Conservation (phyloP, 2,797 vertebrate species). For the Pagetopsis macropterus region DNA sequence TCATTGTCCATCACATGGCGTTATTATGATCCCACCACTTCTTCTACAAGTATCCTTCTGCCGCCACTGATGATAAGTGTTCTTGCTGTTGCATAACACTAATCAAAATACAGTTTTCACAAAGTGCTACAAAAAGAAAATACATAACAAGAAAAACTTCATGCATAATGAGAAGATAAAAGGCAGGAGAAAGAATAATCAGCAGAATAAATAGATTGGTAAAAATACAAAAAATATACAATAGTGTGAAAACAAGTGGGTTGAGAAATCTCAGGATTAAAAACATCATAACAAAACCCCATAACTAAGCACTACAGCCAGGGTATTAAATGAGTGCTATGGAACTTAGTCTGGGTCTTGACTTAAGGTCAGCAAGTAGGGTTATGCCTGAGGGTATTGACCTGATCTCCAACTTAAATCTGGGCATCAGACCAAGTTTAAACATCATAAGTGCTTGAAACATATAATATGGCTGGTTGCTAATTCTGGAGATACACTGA, state of each 20-base stretch:
- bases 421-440: conserved; percentile 28
- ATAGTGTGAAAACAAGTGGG: not conserved
- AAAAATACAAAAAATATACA: not conserved
- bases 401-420: conserved; percentile 38
- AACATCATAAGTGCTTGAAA: conserved; percentile 30
- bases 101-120: conserved; percentile 33
- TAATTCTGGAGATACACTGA: conserved; percentile 49
- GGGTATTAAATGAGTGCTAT: not conserved
- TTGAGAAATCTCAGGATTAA: conserved; percentile 4
- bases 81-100: conserved; percentile 13
- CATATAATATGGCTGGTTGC: conserved; percentile 13
- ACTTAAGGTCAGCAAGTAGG: conserved; percentile 21
- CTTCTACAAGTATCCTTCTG: not conserved
- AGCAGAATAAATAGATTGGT: conserved; percentile 16
- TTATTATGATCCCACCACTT: not conserved
- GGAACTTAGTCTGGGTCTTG: conserved; percentile 23
- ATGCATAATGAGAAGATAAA: conserved; percentile 22
- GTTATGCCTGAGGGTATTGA: conserved; percentile 24
- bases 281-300: conserved; percentile 33
- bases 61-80: not conserved
- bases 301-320: not conserved
- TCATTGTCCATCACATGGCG: not conserved
- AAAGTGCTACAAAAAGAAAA: conserved; percentile 18
- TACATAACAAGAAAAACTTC: not conserved
- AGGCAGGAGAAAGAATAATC: conserved; percentile 16